Percentiles rank a stretch among this genome's conserved stretches.
Conservation (phyloP, 2,113 vertebrate species). For the Phalacrocorax aristotelis region DNA sequence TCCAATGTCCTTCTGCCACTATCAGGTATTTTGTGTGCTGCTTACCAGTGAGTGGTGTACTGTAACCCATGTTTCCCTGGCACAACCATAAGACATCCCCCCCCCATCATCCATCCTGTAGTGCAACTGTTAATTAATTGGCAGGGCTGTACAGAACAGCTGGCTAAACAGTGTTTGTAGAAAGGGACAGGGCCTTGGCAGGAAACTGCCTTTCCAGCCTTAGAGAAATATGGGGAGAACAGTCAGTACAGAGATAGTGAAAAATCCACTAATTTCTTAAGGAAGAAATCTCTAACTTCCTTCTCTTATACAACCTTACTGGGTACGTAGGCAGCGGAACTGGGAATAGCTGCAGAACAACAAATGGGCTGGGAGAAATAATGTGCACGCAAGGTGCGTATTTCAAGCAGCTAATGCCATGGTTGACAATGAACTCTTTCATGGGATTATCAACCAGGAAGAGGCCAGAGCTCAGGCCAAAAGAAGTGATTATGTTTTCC, state of each 20-base stretch:
- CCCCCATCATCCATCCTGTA: background rate
- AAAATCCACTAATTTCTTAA: background rate
- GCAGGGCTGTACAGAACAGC: background rate
- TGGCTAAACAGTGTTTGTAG: background rate
- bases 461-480: background rate
- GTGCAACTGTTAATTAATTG: background rate
- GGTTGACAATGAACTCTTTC: background rate
- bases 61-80: background rate
- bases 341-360: background rate
- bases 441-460: background rate
- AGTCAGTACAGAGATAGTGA: background rate
- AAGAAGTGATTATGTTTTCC: background rate
- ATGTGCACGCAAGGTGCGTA: background rate
- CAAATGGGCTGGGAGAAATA: background rate
- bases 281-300: background rate
- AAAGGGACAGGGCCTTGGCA: background rate
- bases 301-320: background rate
- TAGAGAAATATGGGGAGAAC: background rate
- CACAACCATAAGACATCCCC: background rate
- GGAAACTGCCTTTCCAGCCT: background rate
- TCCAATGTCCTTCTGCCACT: background rate
- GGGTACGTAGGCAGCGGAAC: background rate
- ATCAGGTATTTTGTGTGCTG: fast-evolving
- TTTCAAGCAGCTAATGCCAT: background rate
- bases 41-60: background rate